These are phyloP conservation scores for Xiphias gladius DNA, from an alignment of 2,113 vertebrate genomes.

Conservation along the genomic window DNA sequence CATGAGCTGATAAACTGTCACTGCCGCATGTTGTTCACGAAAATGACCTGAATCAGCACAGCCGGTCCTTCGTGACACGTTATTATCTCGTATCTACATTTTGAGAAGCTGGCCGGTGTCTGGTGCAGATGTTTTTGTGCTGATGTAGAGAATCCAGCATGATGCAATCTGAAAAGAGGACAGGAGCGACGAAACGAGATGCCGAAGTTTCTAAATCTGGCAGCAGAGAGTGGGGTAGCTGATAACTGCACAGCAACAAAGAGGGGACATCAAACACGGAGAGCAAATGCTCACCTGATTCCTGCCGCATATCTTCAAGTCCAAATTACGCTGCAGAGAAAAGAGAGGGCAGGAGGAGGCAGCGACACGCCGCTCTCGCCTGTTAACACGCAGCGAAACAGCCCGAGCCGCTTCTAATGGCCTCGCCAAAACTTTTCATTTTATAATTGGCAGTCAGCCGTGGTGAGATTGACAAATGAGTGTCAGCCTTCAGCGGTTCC, in stretches of 20 bases:
- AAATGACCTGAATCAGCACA: slow-evolving; percentile 45
- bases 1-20: not conserved
- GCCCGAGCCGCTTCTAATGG: slow-evolving; percentile 78
- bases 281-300: slow-evolving; percentile 54
- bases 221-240: slow-evolving; percentile 30
- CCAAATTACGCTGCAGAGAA: slow-evolving; percentile 20
- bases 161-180: slow-evolving; percentile 40
- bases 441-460: slow-evolving; percentile 84
- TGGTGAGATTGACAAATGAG: slow-evolving; percentile 83
- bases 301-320: slow-evolving; percentile 18
- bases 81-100: slow-evolving; percentile 15
- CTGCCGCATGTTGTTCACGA: not conserved
- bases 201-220: slow-evolving; percentile 50
- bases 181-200: slow-evolving; percentile 8
- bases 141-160: slow-evolving; percentile 20
- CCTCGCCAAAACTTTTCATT: slow-evolving; percentile 81
- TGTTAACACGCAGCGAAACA: slow-evolving; percentile 73
- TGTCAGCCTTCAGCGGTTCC: slow-evolving; percentile 83
- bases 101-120: slow-evolving; percentile 2
- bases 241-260: slow-evolving; percentile 50
- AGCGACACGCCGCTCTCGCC: slow-evolving; percentile 59
- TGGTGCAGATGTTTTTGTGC: slow-evolving; percentile 25
- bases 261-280: slow-evolving; percentile 51
- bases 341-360: slow-evolving; percentile 41
- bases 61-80: not conserved